Evolutionary conservation across 2,797 vertebrate genomes (phyloP).

Genomic region (Siniperca undulata): DNA sequence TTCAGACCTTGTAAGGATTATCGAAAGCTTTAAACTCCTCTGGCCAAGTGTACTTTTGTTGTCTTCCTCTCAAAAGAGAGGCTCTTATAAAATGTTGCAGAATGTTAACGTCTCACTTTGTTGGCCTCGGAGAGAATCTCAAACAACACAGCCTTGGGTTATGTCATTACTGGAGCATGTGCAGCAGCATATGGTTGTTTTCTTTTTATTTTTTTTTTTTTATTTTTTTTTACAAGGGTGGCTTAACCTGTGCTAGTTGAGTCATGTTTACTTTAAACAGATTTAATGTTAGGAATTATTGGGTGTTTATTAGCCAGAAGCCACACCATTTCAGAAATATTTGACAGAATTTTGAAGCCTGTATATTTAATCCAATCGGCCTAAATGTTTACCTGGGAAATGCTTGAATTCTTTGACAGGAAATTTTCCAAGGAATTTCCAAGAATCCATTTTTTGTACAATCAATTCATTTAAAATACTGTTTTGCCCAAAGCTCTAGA

Average conservation of each 20-base stretch:
- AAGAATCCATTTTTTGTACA: constrained; percentile 41
- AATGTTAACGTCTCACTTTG: constrained; percentile 45
- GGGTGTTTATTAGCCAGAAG: constrained; percentile 26
- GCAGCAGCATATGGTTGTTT: constrained; percentile 11
- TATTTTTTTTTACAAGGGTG: constrained; percentile 8
- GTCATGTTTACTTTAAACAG: constrained; percentile 55
- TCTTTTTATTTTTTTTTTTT: background rate
- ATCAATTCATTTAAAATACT: constrained; percentile 38
- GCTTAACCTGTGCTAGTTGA: constrained; percentile 43
- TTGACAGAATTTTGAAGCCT: constrained; percentile 43
- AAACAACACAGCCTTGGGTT: constrained; percentile 37
- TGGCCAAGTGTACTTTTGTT: constrained; percentile 23
- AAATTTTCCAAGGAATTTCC: constrained; percentile 64
- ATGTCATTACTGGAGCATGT: constrained; percentile 40
- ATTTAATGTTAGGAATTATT: constrained; percentile 37
- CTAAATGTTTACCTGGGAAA: constrained; percentile 84
- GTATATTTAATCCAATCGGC: constrained; percentile 49
- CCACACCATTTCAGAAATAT: constrained; percentile 39
- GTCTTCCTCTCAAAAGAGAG: constrained; percentile 30
- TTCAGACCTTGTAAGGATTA: constrained; percentile 42
- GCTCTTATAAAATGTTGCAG: constrained; percentile 24
- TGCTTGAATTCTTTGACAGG: constrained; percentile 83
- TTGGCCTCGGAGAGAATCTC: constrained; percentile 35
- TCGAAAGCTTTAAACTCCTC: constrained; percentile 34
- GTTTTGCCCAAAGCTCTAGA: constrained; percentile 37